phyloP scores from a whole-genome alignment of 2,113 vertebrate genomes.

The Promerops cafer region DNA sequence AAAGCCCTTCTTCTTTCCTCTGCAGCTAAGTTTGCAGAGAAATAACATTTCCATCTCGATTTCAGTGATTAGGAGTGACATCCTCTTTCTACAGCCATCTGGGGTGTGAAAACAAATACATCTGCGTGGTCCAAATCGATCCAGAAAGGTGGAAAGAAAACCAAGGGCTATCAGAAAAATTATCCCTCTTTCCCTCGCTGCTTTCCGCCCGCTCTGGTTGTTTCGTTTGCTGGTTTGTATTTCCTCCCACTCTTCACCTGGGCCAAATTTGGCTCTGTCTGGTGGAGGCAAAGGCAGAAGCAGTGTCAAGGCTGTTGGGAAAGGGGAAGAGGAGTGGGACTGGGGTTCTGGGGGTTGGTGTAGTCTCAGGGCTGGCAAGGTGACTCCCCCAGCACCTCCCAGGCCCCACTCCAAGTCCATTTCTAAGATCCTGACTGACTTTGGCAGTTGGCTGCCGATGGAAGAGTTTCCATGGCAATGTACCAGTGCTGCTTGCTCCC shows the following conservation, averaged over 20 bases:
- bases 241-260: background rate
- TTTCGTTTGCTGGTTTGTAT: background rate
- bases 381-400: background rate
- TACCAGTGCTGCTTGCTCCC: slow-evolving; percentile 24
- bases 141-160: slow-evolving; percentile 24
- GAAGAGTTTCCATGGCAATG: slow-evolving; percentile 74
- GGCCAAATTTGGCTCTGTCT: slow-evolving; percentile 21
- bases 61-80: slow-evolving; percentile 27
- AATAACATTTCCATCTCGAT: slow-evolving; percentile 15
- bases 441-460: slow-evolving; percentile 62
- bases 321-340: background rate
- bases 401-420: slow-evolving; percentile 20
- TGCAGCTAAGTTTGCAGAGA: background rate
- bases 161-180: background rate
- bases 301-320: background rate
- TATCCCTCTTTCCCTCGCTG: background rate
- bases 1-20: background rate
- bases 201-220: background rate
- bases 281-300: background rate
- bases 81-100: slow-evolving; percentile 29
- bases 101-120: slow-evolving; percentile 47
- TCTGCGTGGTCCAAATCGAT: background rate
- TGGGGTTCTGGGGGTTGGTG: background rate
- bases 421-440: slow-evolving; percentile 66
- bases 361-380: background rate